Percentiles rank a stretch among this genome's conserved stretches.
Conservation (phyloP, 2,888 invertebrate genomes). For the Cheilosia variabilis region DNA sequence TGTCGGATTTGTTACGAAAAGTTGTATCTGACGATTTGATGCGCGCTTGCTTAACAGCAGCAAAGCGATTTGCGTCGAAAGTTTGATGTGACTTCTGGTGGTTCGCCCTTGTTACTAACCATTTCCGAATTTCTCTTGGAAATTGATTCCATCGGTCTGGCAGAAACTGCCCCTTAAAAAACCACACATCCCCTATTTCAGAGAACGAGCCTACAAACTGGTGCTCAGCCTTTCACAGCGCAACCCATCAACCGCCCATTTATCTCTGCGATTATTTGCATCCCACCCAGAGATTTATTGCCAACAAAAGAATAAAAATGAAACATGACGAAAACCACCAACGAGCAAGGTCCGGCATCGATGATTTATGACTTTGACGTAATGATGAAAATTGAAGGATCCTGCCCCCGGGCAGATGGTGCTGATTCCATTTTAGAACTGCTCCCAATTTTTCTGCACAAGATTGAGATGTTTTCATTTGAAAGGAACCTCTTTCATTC, state of each 20-base stretch:
- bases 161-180: neutral
- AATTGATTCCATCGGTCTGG: neutral
- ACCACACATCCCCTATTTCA: neutral
- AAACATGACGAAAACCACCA: neutral
- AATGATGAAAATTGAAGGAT: slow-evolving; percentile 71
- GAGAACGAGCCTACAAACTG: neutral
- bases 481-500: slow-evolving; percentile 44
- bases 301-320: slow-evolving; percentile 22
- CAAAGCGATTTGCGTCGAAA: no score
- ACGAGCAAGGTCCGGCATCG: neutral
- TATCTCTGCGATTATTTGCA: slow-evolving; percentile 68
- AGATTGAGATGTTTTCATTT: slow-evolving; percentile 33
- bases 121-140: neutral
- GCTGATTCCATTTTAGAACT: slow-evolving; percentile 40
- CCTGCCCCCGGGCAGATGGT: slow-evolving; percentile 54
- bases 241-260: slow-evolving; percentile 56
- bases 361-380: slow-evolving; percentile 70
- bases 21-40: no score
- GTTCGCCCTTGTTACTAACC: neutral
- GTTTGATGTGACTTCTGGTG: neutral
- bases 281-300: slow-evolving; percentile 61
- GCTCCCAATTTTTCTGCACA: neutral
- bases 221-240: slow-evolving; percentile 33
- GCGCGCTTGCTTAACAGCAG: no score
- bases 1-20: no score